Evolutionary conservation across 2,797 vertebrate species (phyloP).

Genomic region (Vireo griseus): DNA sequence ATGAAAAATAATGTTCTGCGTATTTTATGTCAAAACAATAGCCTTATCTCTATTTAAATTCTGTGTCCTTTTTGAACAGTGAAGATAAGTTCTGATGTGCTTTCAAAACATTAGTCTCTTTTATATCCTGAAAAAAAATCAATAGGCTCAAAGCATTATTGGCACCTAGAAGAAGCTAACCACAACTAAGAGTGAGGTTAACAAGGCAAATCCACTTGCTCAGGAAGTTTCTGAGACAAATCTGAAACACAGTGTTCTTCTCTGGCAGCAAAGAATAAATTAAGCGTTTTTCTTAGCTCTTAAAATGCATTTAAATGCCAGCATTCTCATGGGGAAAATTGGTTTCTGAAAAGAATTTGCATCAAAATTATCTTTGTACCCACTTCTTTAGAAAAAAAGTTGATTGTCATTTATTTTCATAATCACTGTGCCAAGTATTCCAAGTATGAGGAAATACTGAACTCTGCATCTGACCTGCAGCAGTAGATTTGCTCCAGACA

Average conservation of each 20-base stretch:
- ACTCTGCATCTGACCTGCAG: background rate
- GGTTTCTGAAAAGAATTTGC: slow-evolving; percentile 13
- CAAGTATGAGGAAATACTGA: background rate
- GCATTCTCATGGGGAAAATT: background rate
- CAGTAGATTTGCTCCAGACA: background rate
- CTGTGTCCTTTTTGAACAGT: background rate
- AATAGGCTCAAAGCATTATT: background rate
- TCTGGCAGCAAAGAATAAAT: background rate
- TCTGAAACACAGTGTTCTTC: slow-evolving; percentile 14
- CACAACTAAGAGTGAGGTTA: slow-evolving; percentile 6
- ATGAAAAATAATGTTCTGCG: background rate
- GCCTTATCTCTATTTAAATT: background rate
- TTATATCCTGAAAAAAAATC: background rate
- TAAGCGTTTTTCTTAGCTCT: slow-evolving; percentile 23
- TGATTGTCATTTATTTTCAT: slow-evolving; percentile 16
- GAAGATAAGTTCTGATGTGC: background rate
- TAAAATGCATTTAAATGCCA: slow-evolving; percentile 24
- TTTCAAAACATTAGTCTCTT: background rate
- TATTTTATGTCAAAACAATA: background rate
- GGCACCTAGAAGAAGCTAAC: background rate
- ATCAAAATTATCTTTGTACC: background rate
- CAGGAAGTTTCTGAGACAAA: slow-evolving; percentile 51
- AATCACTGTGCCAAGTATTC: slow-evolving; percentile 9
- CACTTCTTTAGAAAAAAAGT: background rate
- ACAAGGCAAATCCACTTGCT: background rate